Evolutionary conservation across 2,113 vertebrate species (phyloP), one percentile per base, ranked within the genome.

Genomic region (Engraulis encrasicolus): DNA sequence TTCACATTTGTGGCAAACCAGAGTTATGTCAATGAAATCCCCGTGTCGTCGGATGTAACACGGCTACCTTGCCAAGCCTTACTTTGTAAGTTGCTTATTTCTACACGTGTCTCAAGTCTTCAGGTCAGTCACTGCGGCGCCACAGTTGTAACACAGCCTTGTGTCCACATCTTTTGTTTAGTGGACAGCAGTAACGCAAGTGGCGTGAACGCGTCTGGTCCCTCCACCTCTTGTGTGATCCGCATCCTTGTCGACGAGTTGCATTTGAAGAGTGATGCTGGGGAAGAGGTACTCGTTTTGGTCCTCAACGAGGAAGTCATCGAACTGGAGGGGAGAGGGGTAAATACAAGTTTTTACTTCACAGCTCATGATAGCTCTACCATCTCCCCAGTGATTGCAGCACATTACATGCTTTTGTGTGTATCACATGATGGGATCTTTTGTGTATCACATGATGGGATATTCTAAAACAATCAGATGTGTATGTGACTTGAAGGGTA

Each of bases 241-340:
- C 95, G 98, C 61, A 94, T 99, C 89, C 97, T 99, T 95, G 94
- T 98, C 91, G 96, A 94, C 0, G 93, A 96, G 85, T 96, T 96
- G 91, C 95, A 95, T 40, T 89, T 97, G 86, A 95, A 96, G 87
- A 96, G 95, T 82, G 95, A 93, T 86, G 94, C 94, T 0, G 93
- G 93, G 54, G 92, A 94, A 49, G 93, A 95, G 86, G 91, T 97
- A 89, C 91, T 94, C 50, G 93, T 96, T 77, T 95, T 97, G 90
- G 94, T 98, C 78, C 93, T 97, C 91, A 97, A 97, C 89, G 95
- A 96, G 86, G 96, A 99, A 91, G 95, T 99, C 52, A 97, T 97
- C 36, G 96, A 97, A 91, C 89, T 99, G 90, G 97, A 97, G 78
- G 96, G 96, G 78, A 95, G 94, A 89, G 93, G 97, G 95, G 97